These are phyloP conservation scores for Drosophila jambulina DNA, from an alignment of 1,140 invertebrate species.

Conservation along the genomic window DNA sequence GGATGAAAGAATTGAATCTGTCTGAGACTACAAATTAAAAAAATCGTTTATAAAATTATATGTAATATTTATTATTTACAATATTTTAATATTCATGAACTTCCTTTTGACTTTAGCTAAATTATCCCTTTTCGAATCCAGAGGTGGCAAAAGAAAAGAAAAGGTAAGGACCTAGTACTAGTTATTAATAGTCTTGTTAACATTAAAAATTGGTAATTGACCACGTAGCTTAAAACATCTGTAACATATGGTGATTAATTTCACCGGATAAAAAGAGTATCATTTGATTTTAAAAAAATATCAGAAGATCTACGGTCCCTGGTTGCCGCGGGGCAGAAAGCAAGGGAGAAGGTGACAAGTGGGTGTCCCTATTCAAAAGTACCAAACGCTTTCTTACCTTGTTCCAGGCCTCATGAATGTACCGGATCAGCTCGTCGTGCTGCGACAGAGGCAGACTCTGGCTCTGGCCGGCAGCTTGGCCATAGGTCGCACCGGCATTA, in stretches of 20 bases:
- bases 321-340: slow-evolving; percentile 20
- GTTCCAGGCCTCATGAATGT: slow-evolving; percentile 81
- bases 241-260: neutral
- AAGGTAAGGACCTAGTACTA: neutral
- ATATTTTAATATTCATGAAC: neutral
- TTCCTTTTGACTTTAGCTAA: neutral
- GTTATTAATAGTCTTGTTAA: neutral
- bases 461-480: slow-evolving; percentile 19
- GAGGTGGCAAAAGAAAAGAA: neutral
- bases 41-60: neutral
- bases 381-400: slow-evolving; percentile 60
- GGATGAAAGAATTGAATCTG: neutral
- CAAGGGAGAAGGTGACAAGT: slow-evolving; percentile 12
- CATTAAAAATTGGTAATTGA: neutral
- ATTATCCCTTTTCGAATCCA: neutral
- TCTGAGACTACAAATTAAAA: too few relatives aligned
- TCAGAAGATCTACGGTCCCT: slow-evolving; percentile 15
- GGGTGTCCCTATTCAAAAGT: neutral
- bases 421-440: slow-evolving; percentile 82
- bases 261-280: neutral
- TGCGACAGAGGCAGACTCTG: slow-evolving; percentile 73
- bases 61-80: neutral
- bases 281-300: neutral
- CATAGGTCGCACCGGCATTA: slow-evolving; percentile 17
- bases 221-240: neutral